A percentile compares a stretch with the other conserved stretches of the same genome.
These are phyloP conservation scores for Meleagris gallopavo DNA, from an alignment of 2,113 vertebrate species.

Conservation along the genomic window DNA sequence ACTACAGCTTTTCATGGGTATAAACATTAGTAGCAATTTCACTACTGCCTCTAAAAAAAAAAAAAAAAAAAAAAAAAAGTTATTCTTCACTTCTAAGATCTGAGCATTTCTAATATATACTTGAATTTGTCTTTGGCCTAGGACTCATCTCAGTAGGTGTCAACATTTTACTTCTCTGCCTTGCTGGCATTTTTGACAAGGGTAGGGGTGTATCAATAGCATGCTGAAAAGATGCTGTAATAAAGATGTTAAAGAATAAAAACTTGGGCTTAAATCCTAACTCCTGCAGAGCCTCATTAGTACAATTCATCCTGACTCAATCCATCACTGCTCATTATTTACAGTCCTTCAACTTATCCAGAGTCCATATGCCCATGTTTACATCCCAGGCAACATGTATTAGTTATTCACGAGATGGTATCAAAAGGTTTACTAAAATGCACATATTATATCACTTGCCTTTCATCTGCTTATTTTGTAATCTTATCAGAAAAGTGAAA, in stretches of 20 bases:
- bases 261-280: not conserved
- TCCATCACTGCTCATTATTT: slow-evolving; percentile 30
- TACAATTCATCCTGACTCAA: not conserved
- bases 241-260: slow-evolving; percentile 33
- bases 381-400: not conserved
- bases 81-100: not conserved
- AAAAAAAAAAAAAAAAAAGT: not conserved
- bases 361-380: not conserved
- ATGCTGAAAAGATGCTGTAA: slow-evolving; percentile 9
- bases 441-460: slow-evolving; percentile 26
- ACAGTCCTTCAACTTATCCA: not conserved
- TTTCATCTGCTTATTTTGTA: slow-evolving; percentile 65
- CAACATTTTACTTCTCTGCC: not conserved
- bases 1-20: not conserved
- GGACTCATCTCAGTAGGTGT: not conserved
- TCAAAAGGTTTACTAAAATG: slow-evolving; percentile 38
- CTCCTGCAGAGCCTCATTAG: slow-evolving; percentile 27
- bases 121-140: not conserved
- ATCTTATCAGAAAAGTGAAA: slow-evolving; percentile 64
- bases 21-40: not conserved
- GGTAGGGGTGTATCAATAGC: not conserved
- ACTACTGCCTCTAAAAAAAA: not conserved
- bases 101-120: not conserved
- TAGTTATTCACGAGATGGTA: slow-evolving; percentile 7
- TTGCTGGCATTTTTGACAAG: not conserved